phyloP scores from a whole-genome alignment of 2,797 vertebrate species.

The Sebastes ruberrimus region DNA sequence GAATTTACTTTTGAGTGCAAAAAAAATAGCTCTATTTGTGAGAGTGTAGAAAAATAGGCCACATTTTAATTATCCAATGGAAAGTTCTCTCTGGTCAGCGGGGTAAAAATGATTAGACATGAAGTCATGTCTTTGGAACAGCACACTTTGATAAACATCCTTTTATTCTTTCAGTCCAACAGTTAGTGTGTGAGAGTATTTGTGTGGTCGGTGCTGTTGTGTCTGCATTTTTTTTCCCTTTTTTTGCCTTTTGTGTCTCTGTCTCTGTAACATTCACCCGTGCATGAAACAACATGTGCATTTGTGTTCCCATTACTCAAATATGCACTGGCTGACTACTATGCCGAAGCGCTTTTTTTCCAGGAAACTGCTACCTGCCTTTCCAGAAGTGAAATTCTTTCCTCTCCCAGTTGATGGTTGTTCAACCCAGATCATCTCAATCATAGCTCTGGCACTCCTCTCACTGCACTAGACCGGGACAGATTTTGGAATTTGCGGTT shows the following conservation, averaged over 20 bases:
- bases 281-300: constrained; percentile 26
- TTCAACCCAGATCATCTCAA: constrained; percentile 48
- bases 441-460: constrained; percentile 17
- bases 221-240: neutral
- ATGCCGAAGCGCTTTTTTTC: constrained; percentile 30
- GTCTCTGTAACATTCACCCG: neutral
- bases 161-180: neutral
- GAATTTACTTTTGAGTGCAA: neutral
- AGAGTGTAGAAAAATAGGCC: neutral
- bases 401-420: constrained; percentile 30
- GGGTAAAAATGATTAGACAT: constrained; percentile 19
- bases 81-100: constrained; percentile 5
- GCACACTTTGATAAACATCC: constrained; percentile 1
- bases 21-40: neutral
- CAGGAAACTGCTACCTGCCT: constrained; percentile 54
- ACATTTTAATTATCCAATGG: neutral
- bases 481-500: neutral
- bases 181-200: neutral
- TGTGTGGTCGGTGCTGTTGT: neutral
- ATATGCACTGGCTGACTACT: constrained; percentile 25
- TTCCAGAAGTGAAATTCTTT: constrained; percentile 60
- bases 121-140: constrained; percentile 25
- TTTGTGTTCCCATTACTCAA: constrained; percentile 23
- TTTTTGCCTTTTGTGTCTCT: neutral
- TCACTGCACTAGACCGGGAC: neutral